phyloP scores from a whole-genome alignment of 2,888 invertebrate species.

The Eupithecia dodoneata region DNA sequence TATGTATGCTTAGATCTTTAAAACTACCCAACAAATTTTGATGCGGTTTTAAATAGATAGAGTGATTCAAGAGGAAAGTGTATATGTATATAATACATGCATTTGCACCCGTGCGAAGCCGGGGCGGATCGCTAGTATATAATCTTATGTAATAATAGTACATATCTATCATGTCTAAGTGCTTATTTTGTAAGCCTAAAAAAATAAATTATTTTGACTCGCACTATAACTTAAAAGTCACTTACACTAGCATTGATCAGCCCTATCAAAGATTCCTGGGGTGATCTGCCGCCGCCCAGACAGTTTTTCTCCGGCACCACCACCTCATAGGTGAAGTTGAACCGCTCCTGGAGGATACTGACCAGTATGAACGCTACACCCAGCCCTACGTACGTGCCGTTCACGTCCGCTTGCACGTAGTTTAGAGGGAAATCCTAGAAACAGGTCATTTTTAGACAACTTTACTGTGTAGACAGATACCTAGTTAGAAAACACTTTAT shows the following conservation, averaged over 20 bases:
- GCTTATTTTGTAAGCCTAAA: no score
- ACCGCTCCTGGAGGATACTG: constrained; percentile 86
- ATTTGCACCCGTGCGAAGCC: no score
- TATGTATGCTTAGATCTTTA: no score
- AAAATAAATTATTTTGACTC: no score
- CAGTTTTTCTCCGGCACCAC: constrained; percentile 85
- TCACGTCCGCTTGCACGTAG: constrained; percentile 72
- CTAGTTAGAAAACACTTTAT: no score
- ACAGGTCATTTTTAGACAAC: background rate
- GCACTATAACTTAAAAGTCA: constrained; percentile 23
- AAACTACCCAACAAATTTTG: no score
- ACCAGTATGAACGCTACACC: constrained; percentile 91
- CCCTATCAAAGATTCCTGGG: constrained; percentile 86
- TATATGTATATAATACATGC: no score
- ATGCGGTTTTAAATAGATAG: no score
- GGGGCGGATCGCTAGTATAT: no score
- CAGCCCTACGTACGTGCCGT: constrained; percentile 84
- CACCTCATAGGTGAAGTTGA: constrained; percentile 90
- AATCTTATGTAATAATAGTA: no score
- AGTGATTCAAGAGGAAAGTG: no score
- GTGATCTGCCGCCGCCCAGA: constrained; percentile 83
- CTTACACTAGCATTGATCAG: constrained; percentile 85
- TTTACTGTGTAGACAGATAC: background rate
- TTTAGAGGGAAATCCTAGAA: constrained; percentile 86
- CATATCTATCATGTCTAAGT: no score